Evolutionary conservation across 2,113 vertebrate species (phyloP).

Genomic region (Aramus guarauna): DNA sequence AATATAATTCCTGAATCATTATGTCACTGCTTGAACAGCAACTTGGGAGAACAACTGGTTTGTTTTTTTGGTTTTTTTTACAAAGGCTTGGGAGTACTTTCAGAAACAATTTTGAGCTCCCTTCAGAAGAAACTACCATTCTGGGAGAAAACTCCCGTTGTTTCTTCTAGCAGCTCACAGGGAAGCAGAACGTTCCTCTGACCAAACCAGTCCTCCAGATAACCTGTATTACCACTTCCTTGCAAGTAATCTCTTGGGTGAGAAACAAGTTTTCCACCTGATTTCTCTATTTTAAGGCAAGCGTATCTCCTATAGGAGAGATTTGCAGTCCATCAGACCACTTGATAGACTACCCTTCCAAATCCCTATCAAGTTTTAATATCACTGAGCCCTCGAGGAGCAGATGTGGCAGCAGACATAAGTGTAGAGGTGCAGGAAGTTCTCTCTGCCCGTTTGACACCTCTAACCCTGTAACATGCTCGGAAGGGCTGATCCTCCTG

Average conservation of each 20-base stretch:
- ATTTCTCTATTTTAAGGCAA: background rate
- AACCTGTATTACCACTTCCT: background rate
- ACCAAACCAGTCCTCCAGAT: background rate
- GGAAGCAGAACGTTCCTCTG: background rate
- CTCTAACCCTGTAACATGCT: background rate
- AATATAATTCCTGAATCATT: background rate
- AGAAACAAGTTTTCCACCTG: background rate
- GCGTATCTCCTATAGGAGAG: background rate
- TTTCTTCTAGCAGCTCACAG: background rate
- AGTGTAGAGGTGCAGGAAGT: background rate
- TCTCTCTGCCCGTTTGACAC: background rate
- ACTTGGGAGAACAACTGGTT: background rate
- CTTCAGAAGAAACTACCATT: background rate
- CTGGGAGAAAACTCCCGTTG: background rate
- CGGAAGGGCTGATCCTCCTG: background rate
- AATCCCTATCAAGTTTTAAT: background rate
- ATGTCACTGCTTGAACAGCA: background rate
- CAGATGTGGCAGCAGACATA: background rate
- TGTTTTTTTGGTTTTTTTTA: background rate
- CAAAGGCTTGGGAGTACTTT: background rate
- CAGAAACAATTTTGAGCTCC: background rate
- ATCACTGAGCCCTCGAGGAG: background rate
- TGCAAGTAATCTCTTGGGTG: background rate
- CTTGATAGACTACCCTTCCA: background rate
- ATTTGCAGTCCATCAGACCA: background rate